Evolutionary conservation across 2,797 vertebrate genomes (phyloP).

Genomic region (Peromyscus melanophrys): DNA sequence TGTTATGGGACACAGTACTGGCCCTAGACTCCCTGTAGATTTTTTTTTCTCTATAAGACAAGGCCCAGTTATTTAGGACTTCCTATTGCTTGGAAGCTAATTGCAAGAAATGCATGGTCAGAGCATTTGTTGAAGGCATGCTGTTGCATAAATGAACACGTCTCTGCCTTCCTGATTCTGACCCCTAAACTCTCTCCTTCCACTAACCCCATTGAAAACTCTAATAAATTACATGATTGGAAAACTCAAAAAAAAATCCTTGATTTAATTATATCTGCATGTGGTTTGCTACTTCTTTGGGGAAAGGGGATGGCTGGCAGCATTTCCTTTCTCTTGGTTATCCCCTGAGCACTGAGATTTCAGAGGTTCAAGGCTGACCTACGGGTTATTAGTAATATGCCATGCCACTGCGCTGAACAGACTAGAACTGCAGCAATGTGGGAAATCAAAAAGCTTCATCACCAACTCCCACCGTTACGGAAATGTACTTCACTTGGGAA

Average conservation of each 20-base stretch:
- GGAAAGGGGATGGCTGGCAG: background rate
- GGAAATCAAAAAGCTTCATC: conserved; percentile 62
- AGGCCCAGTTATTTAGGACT: background rate
- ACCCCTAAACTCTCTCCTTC: background rate
- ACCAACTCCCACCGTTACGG: conserved; percentile 50
- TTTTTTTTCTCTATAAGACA: conserved; percentile 16
- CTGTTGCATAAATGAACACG: background rate
- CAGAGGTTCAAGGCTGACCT: background rate
- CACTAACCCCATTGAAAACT: background rate
- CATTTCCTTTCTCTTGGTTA: conserved; percentile 33
- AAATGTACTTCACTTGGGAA: conserved; percentile 67
- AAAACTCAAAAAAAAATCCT: conserved; percentile 28
- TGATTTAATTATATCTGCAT: background rate
- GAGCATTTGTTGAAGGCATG: background rate
- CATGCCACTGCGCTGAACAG: background rate
- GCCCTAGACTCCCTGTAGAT: background rate
- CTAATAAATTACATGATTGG: background rate
- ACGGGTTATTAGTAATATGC: conserved; percentile 50
- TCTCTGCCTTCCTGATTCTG: background rate
- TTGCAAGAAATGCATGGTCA: background rate
- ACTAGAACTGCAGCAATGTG: conserved; percentile 20
- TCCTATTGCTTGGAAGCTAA: background rate
- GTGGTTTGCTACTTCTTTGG: background rate
- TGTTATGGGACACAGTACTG: background rate
- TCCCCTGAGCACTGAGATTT: conserved; percentile 7